Evolutionary conservation across 2,113 vertebrate species (phyloP), one percentile per base, ranked within the genome.

Genomic region (Copsychus sechellarum): DNA sequence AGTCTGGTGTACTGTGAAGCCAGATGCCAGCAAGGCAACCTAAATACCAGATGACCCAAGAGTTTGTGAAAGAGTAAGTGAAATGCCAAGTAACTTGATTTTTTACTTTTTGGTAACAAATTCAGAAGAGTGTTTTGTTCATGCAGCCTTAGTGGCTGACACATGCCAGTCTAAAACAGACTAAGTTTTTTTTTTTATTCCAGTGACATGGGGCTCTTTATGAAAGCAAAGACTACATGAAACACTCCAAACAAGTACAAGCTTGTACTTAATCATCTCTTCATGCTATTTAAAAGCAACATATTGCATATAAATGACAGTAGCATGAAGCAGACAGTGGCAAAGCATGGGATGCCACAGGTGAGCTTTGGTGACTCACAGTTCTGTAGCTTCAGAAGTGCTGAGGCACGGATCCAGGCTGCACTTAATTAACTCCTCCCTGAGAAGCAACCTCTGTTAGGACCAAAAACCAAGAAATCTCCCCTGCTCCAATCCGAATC

Each of bases 11-110:
- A 58, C 60, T 56, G 65, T 42, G 42, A 85, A 91, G 62, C 42
- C 79, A 73, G 62, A 45, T 90, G 92, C 62, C 87, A 96, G 58
- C 65, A 87, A 61, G 50, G 77, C 84, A 93, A 60, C 81, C 80
- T 92, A 91, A 73, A 85, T 11, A 81, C 29, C n/a, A 83, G 3
- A 50, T 38, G 13, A 22, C 85, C 54, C 22, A 83, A 38, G 42
- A 70, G 62, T 31, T 54, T 85, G n/a, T 53, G 33, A 86, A 84
- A 92, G 40, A 64, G 43, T 56, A 56, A 25, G 45, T 79, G 43
- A 90, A 86, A 86, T 38, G 31, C 72, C 62, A 90, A 40, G 56
- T 76, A 80, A 90, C 26, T 65, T 22, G 34, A 45, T 38, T 86
- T 86, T 73, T 58, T 33, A 26, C 42, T 51, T 81, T 78, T 62